Conservation (phyloP, 2,113 vertebrate species). For the Manacus vitellinus region DNA sequence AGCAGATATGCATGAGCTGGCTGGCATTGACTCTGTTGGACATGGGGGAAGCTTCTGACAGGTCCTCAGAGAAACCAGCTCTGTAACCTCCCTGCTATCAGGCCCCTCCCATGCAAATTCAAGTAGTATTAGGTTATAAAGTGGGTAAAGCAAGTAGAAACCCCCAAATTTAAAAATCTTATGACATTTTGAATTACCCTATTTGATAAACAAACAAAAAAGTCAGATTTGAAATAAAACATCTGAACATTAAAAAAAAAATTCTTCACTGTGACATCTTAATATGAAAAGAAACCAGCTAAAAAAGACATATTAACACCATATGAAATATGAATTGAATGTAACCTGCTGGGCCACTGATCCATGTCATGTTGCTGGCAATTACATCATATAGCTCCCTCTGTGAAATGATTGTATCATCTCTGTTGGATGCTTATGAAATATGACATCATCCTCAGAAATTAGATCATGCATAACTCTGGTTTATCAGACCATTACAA, state of each 20-base stretch:
- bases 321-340: constrained; percentile 13
- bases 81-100: neutral
- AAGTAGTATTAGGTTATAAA: neutral
- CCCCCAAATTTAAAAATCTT: neutral
- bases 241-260: neutral
- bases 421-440: constrained; percentile 43
- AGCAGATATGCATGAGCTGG: neutral
- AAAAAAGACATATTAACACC: neutral
- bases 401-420: constrained; percentile 49
- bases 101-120: neutral
- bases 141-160: neutral
- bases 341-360: constrained; percentile 23
- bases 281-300: neutral
- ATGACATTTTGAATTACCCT: neutral
- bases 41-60: neutral
- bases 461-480: neutral
- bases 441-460: constrained; percentile 59
- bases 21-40: neutral
- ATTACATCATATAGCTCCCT: constrained; percentile 32
- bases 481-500: neutral
- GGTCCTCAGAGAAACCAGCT: neutral
- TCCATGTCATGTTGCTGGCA: constrained; percentile 19
- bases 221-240: neutral
- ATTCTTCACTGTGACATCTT: neutral
- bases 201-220: neutral